Evolutionary conservation across 2,888 invertebrate species (phyloP).

Genomic region (Caenorhabditis zanzibari): DNA sequence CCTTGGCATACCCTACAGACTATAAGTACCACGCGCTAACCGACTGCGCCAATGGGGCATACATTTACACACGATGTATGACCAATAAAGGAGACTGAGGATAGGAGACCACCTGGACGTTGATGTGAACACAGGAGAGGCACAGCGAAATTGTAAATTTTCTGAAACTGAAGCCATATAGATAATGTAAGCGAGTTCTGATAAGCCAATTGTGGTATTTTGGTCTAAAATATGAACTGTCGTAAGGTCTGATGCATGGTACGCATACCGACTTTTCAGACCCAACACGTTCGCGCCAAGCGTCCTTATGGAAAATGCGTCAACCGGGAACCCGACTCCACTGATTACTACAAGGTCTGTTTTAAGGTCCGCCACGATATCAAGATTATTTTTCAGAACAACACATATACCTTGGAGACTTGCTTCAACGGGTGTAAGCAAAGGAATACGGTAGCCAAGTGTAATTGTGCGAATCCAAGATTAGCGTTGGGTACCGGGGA

Average conservation of each 20-base stretch:
- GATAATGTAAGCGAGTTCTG: no score
- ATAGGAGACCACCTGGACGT: no score
- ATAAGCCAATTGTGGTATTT: no score
- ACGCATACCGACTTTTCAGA: conserved; percentile 37
- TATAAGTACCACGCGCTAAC: conserved; percentile 81
- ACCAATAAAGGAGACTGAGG: no score
- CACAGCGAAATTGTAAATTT: no score
- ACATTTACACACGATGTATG: no score
- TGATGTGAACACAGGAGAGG: no score
- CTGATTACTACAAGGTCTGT: conserved; percentile 65
- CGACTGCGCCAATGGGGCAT: conserved; percentile 76
- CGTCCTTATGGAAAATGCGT: conserved; percentile 69
- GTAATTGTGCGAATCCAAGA: conserved; percentile 67
- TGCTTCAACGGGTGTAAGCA: conserved; percentile 75
- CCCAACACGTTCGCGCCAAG: conserved; percentile 65
- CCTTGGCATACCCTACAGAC: conserved; percentile 73
- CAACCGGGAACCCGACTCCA: conserved; percentile 46
- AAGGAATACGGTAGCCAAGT: conserved; percentile 63
- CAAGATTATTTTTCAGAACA: conserved; percentile 34
- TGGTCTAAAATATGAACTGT: no score
- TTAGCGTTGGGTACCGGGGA: conserved; percentile 34
- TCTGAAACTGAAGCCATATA: no score
- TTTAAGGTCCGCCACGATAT: no score
- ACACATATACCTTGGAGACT: conserved; percentile 72
- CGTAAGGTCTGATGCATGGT: no score